These are phyloP conservation scores for Scrobipalpa atriplicella DNA, from an alignment of 2,888 invertebrate species.

Conservation along the genomic window DNA sequence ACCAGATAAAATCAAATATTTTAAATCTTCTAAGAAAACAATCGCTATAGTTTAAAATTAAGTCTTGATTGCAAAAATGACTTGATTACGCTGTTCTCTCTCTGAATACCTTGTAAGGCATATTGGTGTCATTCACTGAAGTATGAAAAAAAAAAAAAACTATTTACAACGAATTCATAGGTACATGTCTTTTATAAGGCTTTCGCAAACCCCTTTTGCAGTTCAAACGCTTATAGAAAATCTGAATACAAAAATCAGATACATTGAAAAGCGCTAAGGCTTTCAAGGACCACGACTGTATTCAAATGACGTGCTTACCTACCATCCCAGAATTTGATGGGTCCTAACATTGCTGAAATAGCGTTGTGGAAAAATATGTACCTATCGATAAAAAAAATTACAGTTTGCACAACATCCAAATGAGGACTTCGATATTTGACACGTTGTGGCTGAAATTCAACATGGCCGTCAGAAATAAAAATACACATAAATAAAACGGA, in stretches of 20 bases:
- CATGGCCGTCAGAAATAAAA: too few relatives aligned
- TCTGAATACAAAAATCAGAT: not conserved
- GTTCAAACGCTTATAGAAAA: not conserved
- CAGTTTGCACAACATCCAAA: too few relatives aligned
- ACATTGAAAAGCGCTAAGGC: not conserved
- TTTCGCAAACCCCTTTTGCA: not conserved
- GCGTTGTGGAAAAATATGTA: not conserved
- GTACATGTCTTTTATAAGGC: not conserved
- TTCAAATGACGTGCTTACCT: constrained; percentile 3
- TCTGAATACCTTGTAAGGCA: too few relatives aligned
- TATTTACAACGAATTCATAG: not conserved
- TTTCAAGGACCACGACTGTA: not conserved
- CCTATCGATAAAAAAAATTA: not conserved
- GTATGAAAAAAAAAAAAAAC: not conserved
- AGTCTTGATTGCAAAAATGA: too few relatives aligned
- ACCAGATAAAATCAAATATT: too few relatives aligned
- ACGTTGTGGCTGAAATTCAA: too few relatives aligned
- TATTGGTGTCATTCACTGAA: too few relatives aligned
- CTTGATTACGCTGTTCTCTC: too few relatives aligned
- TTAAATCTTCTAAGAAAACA: too few relatives aligned
- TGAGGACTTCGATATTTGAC: too few relatives aligned
- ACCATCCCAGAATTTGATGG: constrained; percentile 13
- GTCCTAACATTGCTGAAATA: not conserved
- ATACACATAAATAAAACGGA: too few relatives aligned
- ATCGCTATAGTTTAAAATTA: too few relatives aligned